Evolutionary conservation across 1,140 invertebrate genomes (phyloP).

Genomic region (Pseudoatta argentina): DNA sequence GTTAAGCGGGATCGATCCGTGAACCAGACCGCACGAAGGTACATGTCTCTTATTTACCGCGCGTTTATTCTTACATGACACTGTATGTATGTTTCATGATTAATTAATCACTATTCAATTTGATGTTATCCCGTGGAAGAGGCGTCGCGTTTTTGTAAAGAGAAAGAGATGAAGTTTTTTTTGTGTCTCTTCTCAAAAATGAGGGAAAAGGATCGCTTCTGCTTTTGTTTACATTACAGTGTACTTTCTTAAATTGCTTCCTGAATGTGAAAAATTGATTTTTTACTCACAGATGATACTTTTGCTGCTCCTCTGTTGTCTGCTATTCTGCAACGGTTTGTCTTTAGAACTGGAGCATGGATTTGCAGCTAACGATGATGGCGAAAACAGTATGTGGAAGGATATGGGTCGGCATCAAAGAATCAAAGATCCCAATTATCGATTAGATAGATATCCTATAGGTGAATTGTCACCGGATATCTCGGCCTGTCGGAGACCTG

Average conservation of each 20-base stretch:
- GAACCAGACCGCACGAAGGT: slow-evolving; percentile 43
- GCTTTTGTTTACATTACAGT: not conserved
- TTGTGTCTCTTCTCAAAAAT: not conserved
- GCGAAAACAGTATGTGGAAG: slow-evolving; percentile 79
- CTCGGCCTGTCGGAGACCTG: slow-evolving; percentile 87
- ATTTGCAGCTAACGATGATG: slow-evolving; percentile 70
- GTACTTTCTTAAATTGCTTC: not conserved
- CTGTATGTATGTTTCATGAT: slow-evolving; percentile 53
- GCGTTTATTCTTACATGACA: slow-evolving; percentile 58
- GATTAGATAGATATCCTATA: slow-evolving; percentile 78
- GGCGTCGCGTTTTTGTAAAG: not conserved
- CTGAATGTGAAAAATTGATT: not conserved
- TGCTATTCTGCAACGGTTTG: slow-evolving; percentile 42
- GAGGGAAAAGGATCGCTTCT: not conserved
- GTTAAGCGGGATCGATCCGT: slow-evolving; percentile 33
- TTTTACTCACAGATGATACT: slow-evolving; percentile 74
- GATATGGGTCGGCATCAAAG: slow-evolving; percentile 74
- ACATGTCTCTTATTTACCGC: slow-evolving; percentile 57
- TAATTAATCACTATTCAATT: not conserved
- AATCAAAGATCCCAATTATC: slow-evolving; percentile 79
- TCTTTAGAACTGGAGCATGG: slow-evolving; percentile 73
- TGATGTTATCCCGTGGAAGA: not conserved
- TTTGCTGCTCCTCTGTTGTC: slow-evolving; percentile 62
- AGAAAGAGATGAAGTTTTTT: not conserved
- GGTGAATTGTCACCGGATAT: slow-evolving; percentile 78